Evolutionary conservation across 1,140 invertebrate genomes (phyloP).

Genomic region (Diabrotica undecimpunctata): DNA sequence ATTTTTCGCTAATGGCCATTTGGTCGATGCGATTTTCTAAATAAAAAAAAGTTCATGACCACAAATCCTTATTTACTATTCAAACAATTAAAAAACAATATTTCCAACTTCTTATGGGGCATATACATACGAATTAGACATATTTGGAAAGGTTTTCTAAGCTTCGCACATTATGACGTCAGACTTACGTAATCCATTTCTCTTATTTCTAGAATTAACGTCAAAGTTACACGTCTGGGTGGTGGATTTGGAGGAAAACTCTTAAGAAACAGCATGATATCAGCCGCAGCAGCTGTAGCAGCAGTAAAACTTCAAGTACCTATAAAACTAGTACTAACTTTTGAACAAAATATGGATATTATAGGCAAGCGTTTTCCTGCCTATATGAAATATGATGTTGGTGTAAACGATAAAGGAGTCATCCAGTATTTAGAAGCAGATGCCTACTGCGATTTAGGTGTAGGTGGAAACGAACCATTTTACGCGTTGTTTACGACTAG

Average conservation of each 20-base stretch:
- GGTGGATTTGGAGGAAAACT: slow-evolving; percentile 69
- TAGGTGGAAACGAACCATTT: slow-evolving; percentile 27
- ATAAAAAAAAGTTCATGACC: too few species aligned
- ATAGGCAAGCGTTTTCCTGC: slow-evolving; percentile 56
- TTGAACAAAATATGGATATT: slow-evolving; percentile 63
- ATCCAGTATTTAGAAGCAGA: slow-evolving; percentile 61
- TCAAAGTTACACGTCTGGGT: slow-evolving; percentile 60
- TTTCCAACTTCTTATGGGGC: too few species aligned
- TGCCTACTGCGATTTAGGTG: slow-evolving; percentile 24
- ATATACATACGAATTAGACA: too few species aligned
- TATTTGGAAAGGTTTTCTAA: too few species aligned
- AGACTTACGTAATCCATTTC: too few species aligned
- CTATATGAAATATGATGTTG: slow-evolving; percentile 63
- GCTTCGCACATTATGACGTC: too few species aligned
- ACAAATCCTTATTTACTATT: too few species aligned
- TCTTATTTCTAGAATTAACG: slow-evolving; percentile 46
- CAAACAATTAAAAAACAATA: too few species aligned
- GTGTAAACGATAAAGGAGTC: slow-evolving; percentile 61
- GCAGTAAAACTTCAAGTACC: slow-evolving; percentile 55
- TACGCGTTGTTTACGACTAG: slow-evolving; percentile 8
- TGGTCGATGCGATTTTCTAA: too few species aligned
- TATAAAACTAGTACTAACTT: slow-evolving; percentile 56
- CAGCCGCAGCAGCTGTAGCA: slow-evolving; percentile 56
- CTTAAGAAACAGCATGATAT: slow-evolving; percentile 48
- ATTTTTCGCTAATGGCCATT: too few species aligned